Conservation (phyloP, 2,888 invertebrate genomes). For the Gastrophysa polygoni region DNA sequence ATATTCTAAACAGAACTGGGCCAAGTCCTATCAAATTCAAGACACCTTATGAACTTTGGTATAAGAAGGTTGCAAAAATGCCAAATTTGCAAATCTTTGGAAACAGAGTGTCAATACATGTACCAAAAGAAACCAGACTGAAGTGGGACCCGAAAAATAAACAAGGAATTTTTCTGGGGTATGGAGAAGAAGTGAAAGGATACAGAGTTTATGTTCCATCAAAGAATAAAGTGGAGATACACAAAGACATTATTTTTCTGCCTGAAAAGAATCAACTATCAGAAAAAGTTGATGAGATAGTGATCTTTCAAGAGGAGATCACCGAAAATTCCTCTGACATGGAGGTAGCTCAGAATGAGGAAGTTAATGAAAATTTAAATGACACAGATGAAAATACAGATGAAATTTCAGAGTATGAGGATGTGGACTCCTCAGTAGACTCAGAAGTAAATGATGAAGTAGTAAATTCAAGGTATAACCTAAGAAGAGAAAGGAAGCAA, state of each 20-base stretch:
- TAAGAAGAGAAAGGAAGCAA: too few relatives aligned
- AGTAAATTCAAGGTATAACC: too few relatives aligned
- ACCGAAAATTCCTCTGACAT: background rate
- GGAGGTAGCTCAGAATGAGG: background rate
- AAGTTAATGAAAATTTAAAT: too few relatives aligned
- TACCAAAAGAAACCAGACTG: conserved; percentile 47
- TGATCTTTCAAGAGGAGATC: background rate
- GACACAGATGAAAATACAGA: too few relatives aligned
- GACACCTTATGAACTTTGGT: conserved; percentile 52
- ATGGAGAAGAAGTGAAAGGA: conserved; percentile 41
- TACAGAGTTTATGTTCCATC: conserved; percentile 30
- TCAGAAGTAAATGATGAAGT: too few relatives aligned
- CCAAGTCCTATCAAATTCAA: conserved; percentile 17
- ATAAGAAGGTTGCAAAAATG: conserved; percentile 46
- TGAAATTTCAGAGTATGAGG: too few relatives aligned
- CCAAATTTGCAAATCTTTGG: conserved; percentile 51
- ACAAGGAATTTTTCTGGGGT: conserved; percentile 49
- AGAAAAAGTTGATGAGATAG: conserved; percentile 1
- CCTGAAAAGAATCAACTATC: conserved; percentile 12
- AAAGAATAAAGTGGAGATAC: conserved; percentile 25
- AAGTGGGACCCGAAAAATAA: conserved; percentile 49
- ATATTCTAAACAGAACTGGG: conserved; percentile 14
- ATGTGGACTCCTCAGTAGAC: too few relatives aligned
- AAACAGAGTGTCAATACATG: conserved; percentile 46
- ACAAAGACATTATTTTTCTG: conserved; percentile 30